Evolutionary conservation across 2,888 invertebrate genomes (phyloP).

Genomic region (Drosophila hamatofila): DNA sequence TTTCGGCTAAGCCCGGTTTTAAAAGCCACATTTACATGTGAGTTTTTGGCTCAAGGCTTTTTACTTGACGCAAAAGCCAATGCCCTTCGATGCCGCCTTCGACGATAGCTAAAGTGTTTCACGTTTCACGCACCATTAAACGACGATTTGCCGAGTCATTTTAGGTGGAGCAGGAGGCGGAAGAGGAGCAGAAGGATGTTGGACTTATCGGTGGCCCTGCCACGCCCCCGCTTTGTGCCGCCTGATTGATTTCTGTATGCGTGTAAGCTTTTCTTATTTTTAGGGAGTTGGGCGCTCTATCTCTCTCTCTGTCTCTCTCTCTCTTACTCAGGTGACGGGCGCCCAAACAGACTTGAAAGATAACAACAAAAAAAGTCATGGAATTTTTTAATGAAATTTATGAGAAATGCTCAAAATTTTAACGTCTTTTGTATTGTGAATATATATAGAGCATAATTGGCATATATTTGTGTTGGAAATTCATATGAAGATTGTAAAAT

Average conservation of each 20-base stretch:
- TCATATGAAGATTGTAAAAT: neutral
- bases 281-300: neutral
- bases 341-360: slow-evolving; percentile 15
- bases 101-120: slow-evolving; percentile 74
- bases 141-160: slow-evolving; percentile 75
- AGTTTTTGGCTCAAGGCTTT: slow-evolving; percentile 36
- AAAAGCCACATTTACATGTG: slow-evolving; percentile 71
- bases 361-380: slow-evolving; percentile 54
- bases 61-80: slow-evolving; percentile 45
- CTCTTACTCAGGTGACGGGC: slow-evolving; percentile 23
- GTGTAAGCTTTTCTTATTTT: slow-evolving; percentile 18
- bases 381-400: slow-evolving; percentile 72
- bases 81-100: slow-evolving; percentile 14
- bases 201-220: slow-evolving; percentile 39
- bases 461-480: neutral
- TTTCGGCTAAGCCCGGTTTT: slow-evolving; percentile 39
- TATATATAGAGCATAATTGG: slow-evolving; percentile 9
- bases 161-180: slow-evolving; percentile 22
- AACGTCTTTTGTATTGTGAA: slow-evolving; percentile 33
- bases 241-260: slow-evolving; percentile 78
- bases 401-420: slow-evolving; percentile 52
- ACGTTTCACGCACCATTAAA: slow-evolving; percentile 78
- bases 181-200: slow-evolving; percentile 5
- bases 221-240: slow-evolving; percentile 68
- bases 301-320: neutral